Evolutionary conservation across 2,888 invertebrate genomes (phyloP).

Genomic region (Eristalinus sepulchralis): DNA sequence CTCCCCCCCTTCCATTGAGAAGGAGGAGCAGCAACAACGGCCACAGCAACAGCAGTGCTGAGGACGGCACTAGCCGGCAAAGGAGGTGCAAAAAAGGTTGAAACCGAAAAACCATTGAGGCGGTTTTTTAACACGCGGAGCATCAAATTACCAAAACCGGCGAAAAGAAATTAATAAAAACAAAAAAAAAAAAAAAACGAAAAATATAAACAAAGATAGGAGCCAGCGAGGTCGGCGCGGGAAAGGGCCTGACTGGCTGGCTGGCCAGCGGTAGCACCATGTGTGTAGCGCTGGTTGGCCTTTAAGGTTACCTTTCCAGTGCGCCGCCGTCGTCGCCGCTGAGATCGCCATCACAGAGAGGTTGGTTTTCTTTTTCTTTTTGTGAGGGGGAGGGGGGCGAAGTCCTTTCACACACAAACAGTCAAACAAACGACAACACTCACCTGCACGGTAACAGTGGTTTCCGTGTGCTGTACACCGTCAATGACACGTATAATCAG

Average conservation of each 20-base stretch:
- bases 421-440: conserved; percentile 74
- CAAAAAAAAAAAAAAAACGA: too few relatives aligned
- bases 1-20: too few relatives aligned
- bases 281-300: conserved; percentile 63
- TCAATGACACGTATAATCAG: conserved; percentile 92
- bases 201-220: conserved; percentile 47
- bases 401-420: conserved; percentile 22
- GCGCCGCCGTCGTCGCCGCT: conserved; percentile 10
- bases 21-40: conserved; percentile 15
- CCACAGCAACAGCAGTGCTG: neutral
- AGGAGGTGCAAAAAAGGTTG: conserved; percentile 75
- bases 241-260: neutral
- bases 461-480: conserved; percentile 92
- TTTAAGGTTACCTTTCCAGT: conserved; percentile 59
- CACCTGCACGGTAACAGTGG: conserved; percentile 90
- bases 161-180: conserved; percentile 70
- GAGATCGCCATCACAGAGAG: neutral
- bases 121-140: conserved; percentile 77
- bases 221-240: neutral
- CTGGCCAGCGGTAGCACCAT: conserved; percentile 62
- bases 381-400: neutral
- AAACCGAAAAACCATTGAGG: conserved; percentile 76
- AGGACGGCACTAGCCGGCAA: neutral
- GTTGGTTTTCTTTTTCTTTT: too few relatives aligned
- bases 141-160: conserved; percentile 76